A percentile compares a stretch with the other conserved stretches of the same genome.
Conservation (phyloP, 2,113 vertebrate species). For the Acanthisitta chloris region DNA sequence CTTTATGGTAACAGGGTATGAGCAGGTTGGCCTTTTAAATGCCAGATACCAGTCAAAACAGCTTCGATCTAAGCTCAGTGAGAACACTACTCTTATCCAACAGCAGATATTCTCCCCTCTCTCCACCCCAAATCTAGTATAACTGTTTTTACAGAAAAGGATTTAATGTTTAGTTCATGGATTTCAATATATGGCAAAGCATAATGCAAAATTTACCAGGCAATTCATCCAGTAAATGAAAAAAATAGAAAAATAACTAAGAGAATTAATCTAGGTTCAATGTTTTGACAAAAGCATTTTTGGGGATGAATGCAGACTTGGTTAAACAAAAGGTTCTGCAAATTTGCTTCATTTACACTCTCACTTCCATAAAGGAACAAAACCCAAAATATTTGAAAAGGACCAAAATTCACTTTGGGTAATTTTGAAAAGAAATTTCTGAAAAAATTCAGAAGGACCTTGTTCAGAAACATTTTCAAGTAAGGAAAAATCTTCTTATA, state of each 20-base stretch:
- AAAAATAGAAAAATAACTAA: neutral
- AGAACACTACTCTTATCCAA: neutral
- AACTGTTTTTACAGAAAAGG: neutral
- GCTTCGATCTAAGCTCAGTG: neutral
- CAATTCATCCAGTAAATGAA: neutral
- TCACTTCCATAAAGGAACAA: neutral
- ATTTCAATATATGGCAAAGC: neutral
- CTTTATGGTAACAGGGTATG: conserved; percentile 45
- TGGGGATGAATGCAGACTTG: neutral
- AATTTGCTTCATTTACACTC: neutral
- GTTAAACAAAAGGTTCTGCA: neutral
- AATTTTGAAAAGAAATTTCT: neutral
- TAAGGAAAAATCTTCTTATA: neutral
- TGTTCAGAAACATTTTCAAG: neutral
- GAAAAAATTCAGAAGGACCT: neutral
- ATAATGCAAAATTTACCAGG: neutral
- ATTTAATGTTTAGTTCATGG: neutral
- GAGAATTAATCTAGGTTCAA: neutral
- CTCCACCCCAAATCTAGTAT: neutral
- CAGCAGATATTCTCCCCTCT: neutral
- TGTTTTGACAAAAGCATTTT: neutral
- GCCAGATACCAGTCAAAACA: neutral
- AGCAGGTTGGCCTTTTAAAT: conserved; percentile 55
- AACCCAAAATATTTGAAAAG: neutral
- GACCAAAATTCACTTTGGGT: neutral